Evolutionary conservation across 2,888 invertebrate species (phyloP), one percentile per base, ranked within the genome.

Genomic region (Andrena marginata): DNA sequence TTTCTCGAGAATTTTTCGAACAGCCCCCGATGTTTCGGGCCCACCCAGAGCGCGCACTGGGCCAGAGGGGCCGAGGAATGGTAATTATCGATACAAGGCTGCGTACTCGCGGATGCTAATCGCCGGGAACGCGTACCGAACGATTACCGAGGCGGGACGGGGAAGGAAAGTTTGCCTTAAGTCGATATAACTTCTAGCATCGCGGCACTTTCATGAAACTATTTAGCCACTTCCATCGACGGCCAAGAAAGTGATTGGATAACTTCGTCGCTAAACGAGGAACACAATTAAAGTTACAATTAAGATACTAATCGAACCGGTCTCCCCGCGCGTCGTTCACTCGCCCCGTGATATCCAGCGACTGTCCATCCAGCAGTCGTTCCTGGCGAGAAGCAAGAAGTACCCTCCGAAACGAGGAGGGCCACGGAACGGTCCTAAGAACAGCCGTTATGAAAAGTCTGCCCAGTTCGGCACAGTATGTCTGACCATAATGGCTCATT

Each of bases 241-340:
- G 78, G 75, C 83, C 70, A 75, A 59, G 78, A 83, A 82, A 82
- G 83, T 73, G 84, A 84, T 84, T 84, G 84, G 84, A 84, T 84
- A 84, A 84, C 83, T 83, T 83, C 62, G 83, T 83, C 83, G 70
- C 83, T 82, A 84, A 84, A 82, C 83, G 83, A 67, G 69, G 71
- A 84, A 84, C 84, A 82, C 84, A 79, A 84, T 84, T 82, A 84
- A 84, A 79, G 75, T 82, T 82, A 84, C 78, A 78, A 84, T 82
- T 75, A 79, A 84, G 84, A 83, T 82, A 82, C 83, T 79, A 72
- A 84, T 84, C 84, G 84, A 79, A 74, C 83, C 74, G 54, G 54
- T 70, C 71, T n/a, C 71, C 4, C 8, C 64, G n/a, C 65, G 73
- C 69, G 67, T 70, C 74, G 23, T 60, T 68, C 63, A 26, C 48